Evolutionary conservation across 2,888 invertebrate genomes (phyloP).

Genomic region (Polyommatus icarus): DNA sequence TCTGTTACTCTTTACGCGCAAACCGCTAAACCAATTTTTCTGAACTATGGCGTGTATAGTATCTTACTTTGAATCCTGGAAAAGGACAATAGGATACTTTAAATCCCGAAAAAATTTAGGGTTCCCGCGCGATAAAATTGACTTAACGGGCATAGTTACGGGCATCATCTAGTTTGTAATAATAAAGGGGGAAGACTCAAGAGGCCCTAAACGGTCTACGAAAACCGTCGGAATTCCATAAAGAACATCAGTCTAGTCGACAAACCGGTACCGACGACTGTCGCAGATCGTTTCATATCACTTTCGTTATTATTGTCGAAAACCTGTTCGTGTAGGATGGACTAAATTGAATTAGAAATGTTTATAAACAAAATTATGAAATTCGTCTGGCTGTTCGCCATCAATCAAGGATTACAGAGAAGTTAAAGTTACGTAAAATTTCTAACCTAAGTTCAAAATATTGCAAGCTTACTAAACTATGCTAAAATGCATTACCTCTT

Average conservation of each 20-base stretch:
- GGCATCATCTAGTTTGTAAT: no score
- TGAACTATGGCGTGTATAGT: no score
- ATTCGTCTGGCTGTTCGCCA: not conserved
- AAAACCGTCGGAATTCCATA: not conserved
- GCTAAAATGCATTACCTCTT: no score
- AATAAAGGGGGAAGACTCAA: not conserved
- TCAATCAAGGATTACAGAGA: not conserved
- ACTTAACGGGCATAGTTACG: no score
- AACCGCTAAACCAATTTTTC: no score
- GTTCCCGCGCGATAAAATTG: no score
- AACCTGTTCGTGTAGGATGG: not conserved
- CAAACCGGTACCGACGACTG: not conserved
- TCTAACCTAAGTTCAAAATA: no score
- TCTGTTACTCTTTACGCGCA: no score
- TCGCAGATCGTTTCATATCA: slow-evolving; percentile 7
- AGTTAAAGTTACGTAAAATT: not conserved
- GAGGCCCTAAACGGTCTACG: slow-evolving; percentile 6
- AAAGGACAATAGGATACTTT: no score
- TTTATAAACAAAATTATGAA: slow-evolving; percentile 1
- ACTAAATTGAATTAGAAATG: slow-evolving; percentile 12
- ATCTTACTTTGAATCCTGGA: no score
- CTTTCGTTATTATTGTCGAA: slow-evolving; percentile 8
- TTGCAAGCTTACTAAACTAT: not conserved
- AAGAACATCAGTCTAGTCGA: not conserved
- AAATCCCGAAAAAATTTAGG: no score